These are phyloP conservation scores for Oncorhynchus nerka DNA, from an alignment of 2,113 vertebrate species.

Conservation along the genomic window DNA sequence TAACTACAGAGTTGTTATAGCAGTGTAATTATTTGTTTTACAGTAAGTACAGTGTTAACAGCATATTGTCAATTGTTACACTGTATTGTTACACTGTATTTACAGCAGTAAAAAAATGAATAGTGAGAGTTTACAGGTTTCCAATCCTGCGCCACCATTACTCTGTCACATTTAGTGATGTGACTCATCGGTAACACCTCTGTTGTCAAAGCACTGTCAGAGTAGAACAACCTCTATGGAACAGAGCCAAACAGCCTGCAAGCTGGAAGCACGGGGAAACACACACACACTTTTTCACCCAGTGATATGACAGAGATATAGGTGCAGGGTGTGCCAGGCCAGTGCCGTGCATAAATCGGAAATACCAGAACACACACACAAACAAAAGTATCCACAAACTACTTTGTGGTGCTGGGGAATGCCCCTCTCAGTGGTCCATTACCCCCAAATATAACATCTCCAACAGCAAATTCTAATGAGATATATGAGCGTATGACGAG, in stretches of 20 bases:
- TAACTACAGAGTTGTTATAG: no score
- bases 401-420: not conserved
- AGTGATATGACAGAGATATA: not conserved
- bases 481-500: not conserved
- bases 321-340: not conserved
- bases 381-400: not conserved
- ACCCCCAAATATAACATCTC: not conserved
- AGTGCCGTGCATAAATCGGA: not conserved
- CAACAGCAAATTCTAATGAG: not conserved
- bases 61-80: not conserved
- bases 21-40: no score
- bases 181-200: not conserved
- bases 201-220: constrained; percentile 27
- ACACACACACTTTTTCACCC: constrained; percentile 7
- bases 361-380: not conserved
- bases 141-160: not conserved
- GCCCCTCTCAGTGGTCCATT: not conserved
- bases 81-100: not conserved
- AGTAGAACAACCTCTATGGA: constrained; percentile 16
- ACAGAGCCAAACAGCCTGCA: constrained; percentile 21
- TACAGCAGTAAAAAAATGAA: not conserved
- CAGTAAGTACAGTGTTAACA: not conserved
- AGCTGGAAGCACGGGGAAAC: constrained; percentile 24
- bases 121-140: not conserved
- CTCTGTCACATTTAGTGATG: not conserved